Evolutionary conservation across 2,797 vertebrate species (phyloP).

Genomic region (Aphelocoma californica): DNA sequence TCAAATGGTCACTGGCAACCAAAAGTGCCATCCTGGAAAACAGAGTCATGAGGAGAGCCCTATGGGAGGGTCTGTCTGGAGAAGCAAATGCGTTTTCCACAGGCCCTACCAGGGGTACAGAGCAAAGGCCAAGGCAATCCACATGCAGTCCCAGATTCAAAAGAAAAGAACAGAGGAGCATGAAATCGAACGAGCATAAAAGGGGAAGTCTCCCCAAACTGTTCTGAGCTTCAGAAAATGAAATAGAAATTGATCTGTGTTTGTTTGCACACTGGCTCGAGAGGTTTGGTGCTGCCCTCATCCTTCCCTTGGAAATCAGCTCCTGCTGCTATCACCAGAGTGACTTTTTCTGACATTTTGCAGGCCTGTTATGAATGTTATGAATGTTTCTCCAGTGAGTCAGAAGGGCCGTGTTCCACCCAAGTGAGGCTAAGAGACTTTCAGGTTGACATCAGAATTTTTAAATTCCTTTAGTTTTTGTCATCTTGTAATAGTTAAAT

Average conservation of each 20-base stretch:
- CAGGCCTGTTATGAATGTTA: not conserved
- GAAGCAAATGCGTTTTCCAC: not conserved
- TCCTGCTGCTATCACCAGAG: not conserved
- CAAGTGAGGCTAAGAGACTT: not conserved
- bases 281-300: not conserved
- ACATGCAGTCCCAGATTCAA: not conserved
- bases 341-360: not conserved
- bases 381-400: constrained; percentile 16
- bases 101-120: rapidly evolving
- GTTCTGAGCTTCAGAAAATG: not conserved
- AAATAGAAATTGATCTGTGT: not conserved
- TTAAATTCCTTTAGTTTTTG: not conserved
- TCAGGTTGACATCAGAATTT: constrained; percentile 5
- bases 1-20: not conserved
- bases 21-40: not conserved
- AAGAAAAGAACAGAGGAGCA: not conserved
- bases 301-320: not conserved
- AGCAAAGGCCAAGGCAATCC: not conserved
- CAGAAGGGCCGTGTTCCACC: constrained; percentile 14
- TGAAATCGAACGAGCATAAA: not conserved
- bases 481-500: not conserved
- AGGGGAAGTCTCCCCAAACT: not conserved
- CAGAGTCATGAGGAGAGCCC: rapidly evolving
- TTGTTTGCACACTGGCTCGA: not conserved
- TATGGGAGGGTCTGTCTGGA: not conserved